Conservation (phyloP, 2,797 vertebrate genomes). For the Thunnus albacares region DNA sequence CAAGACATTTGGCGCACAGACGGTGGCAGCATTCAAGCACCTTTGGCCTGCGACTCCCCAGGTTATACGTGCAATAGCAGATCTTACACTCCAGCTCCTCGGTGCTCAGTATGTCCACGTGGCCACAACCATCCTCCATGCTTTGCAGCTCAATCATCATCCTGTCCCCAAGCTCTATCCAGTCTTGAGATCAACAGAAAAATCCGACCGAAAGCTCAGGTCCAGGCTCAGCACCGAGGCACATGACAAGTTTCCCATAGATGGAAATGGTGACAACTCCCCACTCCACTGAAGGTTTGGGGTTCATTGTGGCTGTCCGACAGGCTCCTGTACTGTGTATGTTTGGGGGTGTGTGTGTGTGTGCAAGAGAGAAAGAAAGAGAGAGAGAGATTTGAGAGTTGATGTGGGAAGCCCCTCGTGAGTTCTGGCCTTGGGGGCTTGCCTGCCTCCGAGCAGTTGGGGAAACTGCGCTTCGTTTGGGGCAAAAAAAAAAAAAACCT, state of each 20-base stretch:
- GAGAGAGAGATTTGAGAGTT: conserved; percentile 34
- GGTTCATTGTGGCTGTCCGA: conserved; percentile 55
- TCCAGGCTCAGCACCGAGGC: conserved; percentile 23
- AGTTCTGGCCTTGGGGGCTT: conserved; percentile 45
- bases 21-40: conserved; percentile 94
- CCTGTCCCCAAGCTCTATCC: background rate
- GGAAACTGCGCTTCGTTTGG: conserved; percentile 56
- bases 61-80: conserved; percentile 93
- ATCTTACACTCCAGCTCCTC: conserved; percentile 98
- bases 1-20: conserved; percentile 95
- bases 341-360: conserved; percentile 33
- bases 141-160: conserved; percentile 64
- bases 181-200: conserved; percentile 24
- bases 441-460: conserved; percentile 52
- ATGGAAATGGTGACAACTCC: conserved; percentile 25
- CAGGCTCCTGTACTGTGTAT: conserved; percentile 30
- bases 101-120: conserved; percentile 70
- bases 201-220: conserved; percentile 9
- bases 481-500: conserved; percentile 66
- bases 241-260: conserved; percentile 38
- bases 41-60: conserved; percentile 90
- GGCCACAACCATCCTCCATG: conserved; percentile 24
- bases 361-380: conserved; percentile 22
- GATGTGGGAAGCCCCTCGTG: conserved; percentile 43
- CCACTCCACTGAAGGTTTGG: conserved; percentile 51